Evolutionary conservation across 2,888 invertebrate species (phyloP).

Genomic region (Melanotus villosus): DNA sequence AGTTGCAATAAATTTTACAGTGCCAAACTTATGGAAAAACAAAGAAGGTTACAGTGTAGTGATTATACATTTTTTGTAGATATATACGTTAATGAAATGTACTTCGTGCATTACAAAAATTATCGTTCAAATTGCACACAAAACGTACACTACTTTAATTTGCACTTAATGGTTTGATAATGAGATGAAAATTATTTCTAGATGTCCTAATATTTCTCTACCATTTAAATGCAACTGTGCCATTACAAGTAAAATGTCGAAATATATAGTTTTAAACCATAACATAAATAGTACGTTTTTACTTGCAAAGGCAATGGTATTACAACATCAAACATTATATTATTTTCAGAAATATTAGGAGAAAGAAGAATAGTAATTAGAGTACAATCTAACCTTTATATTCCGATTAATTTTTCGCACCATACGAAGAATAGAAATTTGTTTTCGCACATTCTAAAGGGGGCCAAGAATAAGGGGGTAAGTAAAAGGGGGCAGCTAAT

Average conservation of each 20-base stretch:
- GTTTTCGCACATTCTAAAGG: slow-evolving; percentile 55
- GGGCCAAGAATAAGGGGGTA: slow-evolving; percentile 55
- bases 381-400: neutral
- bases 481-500: slow-evolving; percentile 63
- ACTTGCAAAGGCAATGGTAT: neutral
- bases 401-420: slow-evolving; percentile 1
- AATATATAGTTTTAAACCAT: too few relatives aligned
- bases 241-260: neutral
- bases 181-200: neutral
- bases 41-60: too few relatives aligned
- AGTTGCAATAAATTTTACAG: too few relatives aligned
- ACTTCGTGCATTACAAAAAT: too few relatives aligned
- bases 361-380: neutral
- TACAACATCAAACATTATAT: neutral
- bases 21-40: too few relatives aligned
- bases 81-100: too few relatives aligned
- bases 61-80: too few relatives aligned
- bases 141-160: neutral
- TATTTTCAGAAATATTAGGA: slow-evolving; percentile 2
- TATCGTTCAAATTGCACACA: neutral
- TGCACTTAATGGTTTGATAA: neutral
- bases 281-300: too few relatives aligned
- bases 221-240: neutral
- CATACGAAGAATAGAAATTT: slow-evolving; percentile 30
- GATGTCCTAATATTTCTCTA: neutral